Evolutionary conservation across 2,888 invertebrate species (phyloP).

Genomic region (Zonitis immaculata): DNA sequence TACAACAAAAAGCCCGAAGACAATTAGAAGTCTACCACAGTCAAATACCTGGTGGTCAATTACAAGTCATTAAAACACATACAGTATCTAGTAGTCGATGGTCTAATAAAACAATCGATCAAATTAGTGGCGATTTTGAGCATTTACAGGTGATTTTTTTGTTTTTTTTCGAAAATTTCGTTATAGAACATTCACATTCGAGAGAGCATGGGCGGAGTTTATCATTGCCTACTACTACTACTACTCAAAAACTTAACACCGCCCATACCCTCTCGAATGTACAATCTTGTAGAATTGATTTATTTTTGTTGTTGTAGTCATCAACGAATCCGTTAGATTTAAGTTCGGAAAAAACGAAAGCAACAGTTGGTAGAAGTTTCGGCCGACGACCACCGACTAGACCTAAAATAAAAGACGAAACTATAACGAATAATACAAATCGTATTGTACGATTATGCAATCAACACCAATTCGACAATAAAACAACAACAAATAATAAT

Average conservation of each 20-base stretch:
- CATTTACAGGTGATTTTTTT: constrained; percentile 47
- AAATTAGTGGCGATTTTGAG: constrained; percentile 37
- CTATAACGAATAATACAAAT: too few relatives aligned
- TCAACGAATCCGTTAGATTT: constrained; percentile 51
- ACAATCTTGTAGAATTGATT: not conserved
- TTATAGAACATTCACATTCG: too few relatives aligned
- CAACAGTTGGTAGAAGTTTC: constrained; percentile 51
- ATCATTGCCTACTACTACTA: too few relatives aligned
- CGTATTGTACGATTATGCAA: too few relatives aligned
- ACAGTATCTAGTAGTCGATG: constrained; percentile 44
- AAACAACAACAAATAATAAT: too few relatives aligned
- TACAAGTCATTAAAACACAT: constrained; percentile 68
- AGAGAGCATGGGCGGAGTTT: too few relatives aligned
- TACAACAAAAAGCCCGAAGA: constrained; percentile 52
- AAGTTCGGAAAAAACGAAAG: constrained; percentile 52
- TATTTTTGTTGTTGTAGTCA: constrained; percentile 43
- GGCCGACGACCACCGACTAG: constrained; percentile 52
- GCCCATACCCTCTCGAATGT: too few relatives aligned
- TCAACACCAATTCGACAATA: constrained; percentile 37
- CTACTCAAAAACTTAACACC: too few relatives aligned
- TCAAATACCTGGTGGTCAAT: constrained; percentile 61
- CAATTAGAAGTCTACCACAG: constrained; percentile 68
- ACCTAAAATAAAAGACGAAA: constrained; percentile 38
- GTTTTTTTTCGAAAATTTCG: too few relatives aligned
- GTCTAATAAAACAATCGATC: constrained; percentile 23